Base-by-base conservation (phyloP, 35 echinoderm and acorn worm genomes). In the Amphiura filiformis region DNA sequence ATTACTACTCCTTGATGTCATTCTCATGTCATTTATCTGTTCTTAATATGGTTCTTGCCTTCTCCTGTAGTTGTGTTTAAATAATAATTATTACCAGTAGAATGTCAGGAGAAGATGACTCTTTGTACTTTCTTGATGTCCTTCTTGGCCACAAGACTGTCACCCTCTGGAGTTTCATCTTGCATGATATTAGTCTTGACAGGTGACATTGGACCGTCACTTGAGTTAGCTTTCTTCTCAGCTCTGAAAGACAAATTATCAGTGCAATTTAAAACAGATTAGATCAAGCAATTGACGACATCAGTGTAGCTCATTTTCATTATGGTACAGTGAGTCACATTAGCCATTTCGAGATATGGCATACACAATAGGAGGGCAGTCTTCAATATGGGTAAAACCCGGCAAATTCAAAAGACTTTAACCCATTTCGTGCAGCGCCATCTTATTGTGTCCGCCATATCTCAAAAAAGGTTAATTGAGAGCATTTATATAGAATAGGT, bases 91-190 rank as follows among this genome's bases (percentile, higher is more conserved):
- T 22, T 1, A 76, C 70, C n/a, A n/a, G n/a, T n/a, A n/a, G n/a
- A n/a, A n/a, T 79, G 22, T 82, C 80, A 82, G 15, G 15, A 17
- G 56, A 85, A 85, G 7, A 85, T 85, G 34, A 65, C 64, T n/a
- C 83, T 37, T 70, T 85, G 83, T 14, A 85, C 44, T 35, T 61
- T 26, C 0, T 37, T 26, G 34, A 85, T 70, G 1, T 61, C 83
- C 35, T 85, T 85, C 35, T 20, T 85, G 37, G 15, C 56, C 4
- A 85, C 18, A 36, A 47, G 64, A 28, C 0, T 85, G 56, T 85
- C 83, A 34, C 83, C 34, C 83, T 85, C 83, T 4, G 83, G 83
- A 7, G 83, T 85, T 31, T 7, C 83, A 36, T 85, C 83, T 37
- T 61, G 64, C 9, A 83, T 83, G 56, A 85, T 85, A 40, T 85